Base-by-base conservation (phyloP, 2,888 invertebrate genomes). In the Perizoma flavofasciatum region DNA sequence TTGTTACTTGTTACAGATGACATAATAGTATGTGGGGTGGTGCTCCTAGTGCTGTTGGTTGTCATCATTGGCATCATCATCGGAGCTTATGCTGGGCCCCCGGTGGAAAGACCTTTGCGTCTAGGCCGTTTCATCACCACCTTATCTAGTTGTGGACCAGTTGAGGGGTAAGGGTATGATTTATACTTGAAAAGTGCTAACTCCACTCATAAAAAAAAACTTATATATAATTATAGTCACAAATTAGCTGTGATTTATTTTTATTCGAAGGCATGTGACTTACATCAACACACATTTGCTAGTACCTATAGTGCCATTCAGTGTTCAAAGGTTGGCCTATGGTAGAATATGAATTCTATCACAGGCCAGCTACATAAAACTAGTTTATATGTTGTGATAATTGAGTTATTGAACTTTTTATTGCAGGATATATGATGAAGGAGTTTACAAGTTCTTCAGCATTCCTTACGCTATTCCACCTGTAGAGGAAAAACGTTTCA, bases 391-490 rank as follows among this genome's bases (percentile, higher is more conserved):
- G 1, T 22, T 22, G 22, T 22, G 3, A 22, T 22, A 11, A n/a
- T 9, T 46, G 39, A 46, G 5, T 9, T 45, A 10, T 49, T 22
- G 6, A 10, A 41, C 32, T 44, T 63, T 53, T 59, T 74, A 66
- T 78, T 88, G 34, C 83, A 95, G 95, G 11, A 85, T 96, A 46
- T 88, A 96, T 63, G 95, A 96, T 73, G 96, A 96, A 74, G 95
- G 95, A 41, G 95, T 95, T 0, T 96, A 95, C 72, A 96, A 96
- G 9, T 97, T 97, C 85, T 94, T 95, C 48, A 96, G 96, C 55
- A 95, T 97, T 61, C 97, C 97, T 0, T 97, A 96, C 80, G 97
- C 97, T 4, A 83, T 94, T 32, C 95, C 96, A 5, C 97, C 97
- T 0, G 77, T 95, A 0, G 94, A 92, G 4, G 93, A 94, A 34